These are phyloP conservation scores for Aphelocoma californica DNA, from an alignment of 2,797 vertebrate species.

Conservation along the genomic window DNA sequence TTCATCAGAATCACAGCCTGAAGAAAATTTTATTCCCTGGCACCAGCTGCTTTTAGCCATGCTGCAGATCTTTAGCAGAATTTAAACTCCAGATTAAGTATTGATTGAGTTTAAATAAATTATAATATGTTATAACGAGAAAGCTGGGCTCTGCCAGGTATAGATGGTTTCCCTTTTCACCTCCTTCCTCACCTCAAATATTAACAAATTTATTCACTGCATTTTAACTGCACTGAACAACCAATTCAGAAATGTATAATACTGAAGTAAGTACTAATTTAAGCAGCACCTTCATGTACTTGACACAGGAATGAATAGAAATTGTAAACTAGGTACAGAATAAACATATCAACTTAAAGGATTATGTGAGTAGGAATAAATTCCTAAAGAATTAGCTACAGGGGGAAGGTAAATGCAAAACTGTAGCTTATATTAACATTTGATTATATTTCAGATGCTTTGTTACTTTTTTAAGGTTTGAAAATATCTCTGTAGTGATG, in stretches of 20 bases:
- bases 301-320: neutral
- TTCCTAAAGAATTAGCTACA: slow-evolving; percentile 1
- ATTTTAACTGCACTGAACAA: neutral
- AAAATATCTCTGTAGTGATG: neutral
- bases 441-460: neutral
- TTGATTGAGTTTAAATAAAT: slow-evolving; percentile 70
- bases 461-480: neutral
- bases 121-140: slow-evolving; percentile 48
- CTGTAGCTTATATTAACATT: neutral
- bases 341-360: neutral
- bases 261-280: neutral
- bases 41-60: slow-evolving; percentile 60
- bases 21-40: slow-evolving; percentile 69
- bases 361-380: neutral
- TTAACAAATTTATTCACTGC: slow-evolving; percentile 12
- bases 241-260: neutral
- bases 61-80: slow-evolving; percentile 67
- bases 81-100: slow-evolving; percentile 69
- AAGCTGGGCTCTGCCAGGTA: slow-evolving; percentile 21
- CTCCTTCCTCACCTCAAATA: slow-evolving; percentile 1
- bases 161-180: slow-evolving; percentile 10
- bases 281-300: neutral
- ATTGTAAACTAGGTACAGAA: neutral
- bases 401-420: neutral
- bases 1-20: slow-evolving; percentile 73